These are phyloP conservation scores for Xylota sylvarum DNA, from an alignment of 2,888 invertebrate species.

Conservation along the genomic window DNA sequence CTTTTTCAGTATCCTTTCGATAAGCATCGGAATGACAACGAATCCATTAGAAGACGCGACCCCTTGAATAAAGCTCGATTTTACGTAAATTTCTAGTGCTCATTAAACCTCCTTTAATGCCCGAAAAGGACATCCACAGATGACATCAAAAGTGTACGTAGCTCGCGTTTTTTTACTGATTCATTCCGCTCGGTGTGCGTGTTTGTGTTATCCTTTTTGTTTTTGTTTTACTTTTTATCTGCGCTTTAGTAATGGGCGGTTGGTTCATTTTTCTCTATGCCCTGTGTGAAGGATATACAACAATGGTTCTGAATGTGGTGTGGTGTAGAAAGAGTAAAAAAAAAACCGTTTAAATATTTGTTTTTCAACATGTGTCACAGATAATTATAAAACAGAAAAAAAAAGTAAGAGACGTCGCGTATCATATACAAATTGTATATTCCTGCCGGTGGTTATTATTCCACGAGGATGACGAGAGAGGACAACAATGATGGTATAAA, in stretches of 20 bases:
- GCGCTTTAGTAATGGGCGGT: conserved; percentile 42
- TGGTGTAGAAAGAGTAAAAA: conserved; percentile 7
- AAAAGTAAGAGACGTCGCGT: conserved; percentile 63
- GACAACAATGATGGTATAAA: conserved; percentile 67
- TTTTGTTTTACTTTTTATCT: conserved; percentile 16
- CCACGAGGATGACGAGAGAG: conserved; percentile 59
- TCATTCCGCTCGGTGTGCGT: conserved; percentile 43
- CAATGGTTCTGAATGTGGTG: conserved; percentile 12
- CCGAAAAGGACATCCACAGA: conserved; percentile 51
- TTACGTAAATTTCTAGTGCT: conserved; percentile 54
- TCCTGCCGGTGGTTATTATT: conserved; percentile 62
- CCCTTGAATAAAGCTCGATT: neutral
- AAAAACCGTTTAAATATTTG: conserved; percentile 68
- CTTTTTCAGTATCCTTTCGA: conserved; percentile 71
- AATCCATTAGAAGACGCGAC: neutral
- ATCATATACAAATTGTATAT: conserved; percentile 61
- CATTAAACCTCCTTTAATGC: conserved; percentile 4
- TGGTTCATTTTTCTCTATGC: conserved; percentile 34
- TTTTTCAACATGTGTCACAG: conserved; percentile 76
- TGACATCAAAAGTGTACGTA: conserved; percentile 41
- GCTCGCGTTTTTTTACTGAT: conserved; percentile 21
- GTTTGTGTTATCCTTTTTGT: conserved; percentile 46
- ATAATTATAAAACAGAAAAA: conserved; percentile 70
- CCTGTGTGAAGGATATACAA: conserved; percentile 38
- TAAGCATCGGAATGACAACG: conserved; percentile 64